phyloP scores from a whole-genome alignment of 2,113 vertebrate species.

The Datnioides undecimradiatus region DNA sequence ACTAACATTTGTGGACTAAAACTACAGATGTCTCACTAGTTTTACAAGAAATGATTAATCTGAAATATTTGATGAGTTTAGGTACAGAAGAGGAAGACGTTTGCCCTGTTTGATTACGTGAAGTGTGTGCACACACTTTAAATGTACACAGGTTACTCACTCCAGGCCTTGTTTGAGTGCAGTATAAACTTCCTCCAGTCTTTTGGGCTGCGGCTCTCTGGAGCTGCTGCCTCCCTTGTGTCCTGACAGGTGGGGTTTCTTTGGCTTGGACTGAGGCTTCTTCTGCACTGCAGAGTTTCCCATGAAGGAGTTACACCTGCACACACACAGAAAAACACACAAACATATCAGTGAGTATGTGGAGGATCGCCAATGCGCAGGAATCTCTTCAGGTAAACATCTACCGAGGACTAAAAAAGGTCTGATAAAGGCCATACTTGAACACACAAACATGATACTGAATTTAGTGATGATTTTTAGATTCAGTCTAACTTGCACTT shows the following conservation, averaged over 20 bases:
- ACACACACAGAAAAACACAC: slow-evolving; percentile 47
- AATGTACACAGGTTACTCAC: slow-evolving; percentile 84
- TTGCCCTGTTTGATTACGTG: background rate
- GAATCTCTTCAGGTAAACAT: background rate
- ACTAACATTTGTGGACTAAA: background rate
- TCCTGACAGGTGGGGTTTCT: slow-evolving; percentile 92
- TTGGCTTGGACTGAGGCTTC: slow-evolving; percentile 95
- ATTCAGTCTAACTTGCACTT: background rate
- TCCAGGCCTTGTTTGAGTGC: slow-evolving; percentile 93
- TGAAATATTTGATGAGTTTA: background rate
- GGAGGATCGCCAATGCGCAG: background rate
- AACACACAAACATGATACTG: background rate
- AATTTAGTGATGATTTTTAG: too few relatives aligned
- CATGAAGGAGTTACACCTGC: slow-evolving; percentile 97
- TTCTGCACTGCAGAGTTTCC: slow-evolving; percentile 92
- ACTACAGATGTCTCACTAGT: background rate
- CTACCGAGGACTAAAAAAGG: background rate
- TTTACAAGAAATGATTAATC: background rate
- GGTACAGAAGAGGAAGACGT: background rate
- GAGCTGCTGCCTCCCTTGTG: slow-evolving; percentile 90
- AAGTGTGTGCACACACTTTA: background rate
- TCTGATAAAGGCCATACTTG: too few relatives aligned
- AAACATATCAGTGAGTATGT: background rate
- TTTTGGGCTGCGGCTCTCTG: slow-evolving; percentile 93
- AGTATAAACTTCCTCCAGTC: slow-evolving; percentile 94